phyloP scores from a whole-genome alignment of 1,140 invertebrate genomes.

The Drosophila asahinai region DNA sequence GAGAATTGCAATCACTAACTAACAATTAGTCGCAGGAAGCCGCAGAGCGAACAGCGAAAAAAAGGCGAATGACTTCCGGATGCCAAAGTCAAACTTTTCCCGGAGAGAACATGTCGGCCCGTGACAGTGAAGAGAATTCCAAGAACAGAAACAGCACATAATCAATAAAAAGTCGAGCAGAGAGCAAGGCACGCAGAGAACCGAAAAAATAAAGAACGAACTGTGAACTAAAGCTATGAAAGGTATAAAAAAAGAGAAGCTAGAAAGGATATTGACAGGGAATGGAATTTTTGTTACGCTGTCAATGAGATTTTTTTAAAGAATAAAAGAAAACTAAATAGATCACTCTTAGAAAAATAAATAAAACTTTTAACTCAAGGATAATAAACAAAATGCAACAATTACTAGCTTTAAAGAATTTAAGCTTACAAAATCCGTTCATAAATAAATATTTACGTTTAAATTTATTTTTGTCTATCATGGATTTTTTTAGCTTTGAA shows the following conservation, averaged over 20 bases:
- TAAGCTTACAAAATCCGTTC: too few relatives aligned
- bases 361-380: too few relatives aligned
- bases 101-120: slow-evolving; percentile 6
- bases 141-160: slow-evolving; percentile 49
- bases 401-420: too few relatives aligned
- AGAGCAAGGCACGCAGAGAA: slow-evolving; percentile 52
- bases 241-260: slow-evolving; percentile 16
- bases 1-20: not conserved
- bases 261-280: not conserved
- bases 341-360: too few relatives aligned
- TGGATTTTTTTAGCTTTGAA: too few relatives aligned
- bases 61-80: slow-evolving; percentile 57
- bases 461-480: too few relatives aligned
- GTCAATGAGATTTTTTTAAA: too few relatives aligned
- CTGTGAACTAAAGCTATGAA: slow-evolving; percentile 19
- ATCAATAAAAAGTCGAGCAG: slow-evolving; percentile 70
- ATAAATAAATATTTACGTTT: too few relatives aligned
- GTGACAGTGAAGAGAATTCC: slow-evolving; percentile 15
- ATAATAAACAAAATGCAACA: not conserved
- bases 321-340: too few relatives aligned
- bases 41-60: slow-evolving; percentile 39
- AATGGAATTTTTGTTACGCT: too few relatives aligned
- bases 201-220: slow-evolving; percentile 23
- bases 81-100: slow-evolving; percentile 45
- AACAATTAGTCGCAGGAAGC: slow-evolving; percentile 52